phyloP scores from a whole-genome alignment of 1,140 invertebrate genomes.

The Nasonia vitripennis region DNA sequence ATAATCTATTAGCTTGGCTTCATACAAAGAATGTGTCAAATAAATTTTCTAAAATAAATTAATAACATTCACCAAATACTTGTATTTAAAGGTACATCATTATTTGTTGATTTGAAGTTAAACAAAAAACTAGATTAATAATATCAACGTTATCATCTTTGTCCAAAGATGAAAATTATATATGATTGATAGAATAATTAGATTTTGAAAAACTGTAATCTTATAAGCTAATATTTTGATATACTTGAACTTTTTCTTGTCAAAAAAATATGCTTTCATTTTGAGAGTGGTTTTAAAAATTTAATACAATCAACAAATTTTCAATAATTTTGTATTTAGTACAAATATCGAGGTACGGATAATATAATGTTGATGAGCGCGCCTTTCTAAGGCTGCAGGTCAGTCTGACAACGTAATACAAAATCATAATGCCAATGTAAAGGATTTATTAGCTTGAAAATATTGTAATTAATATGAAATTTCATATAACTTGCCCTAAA shows the following conservation, averaged over 20 bases:
- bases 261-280: not conserved
- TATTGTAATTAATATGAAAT: constrained; percentile 6
- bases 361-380: constrained; percentile 1
- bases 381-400: constrained; percentile 35
- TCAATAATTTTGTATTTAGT: not conserved
- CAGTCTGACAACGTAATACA: not conserved
- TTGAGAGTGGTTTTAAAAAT: not conserved
- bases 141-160: not conserved
- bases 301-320: not conserved
- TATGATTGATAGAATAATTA: not conserved
- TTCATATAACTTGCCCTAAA: not conserved
- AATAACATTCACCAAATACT: not conserved
- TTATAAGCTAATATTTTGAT: not conserved
- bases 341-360: not conserved
- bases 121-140: constrained; percentile 1
- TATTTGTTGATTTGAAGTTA: not conserved
- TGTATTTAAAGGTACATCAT: not conserved
- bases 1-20: too few relatives aligned
- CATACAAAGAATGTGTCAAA: too few relatives aligned
- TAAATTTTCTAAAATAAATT: not conserved
- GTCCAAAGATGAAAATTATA: not conserved
- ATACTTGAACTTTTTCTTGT: not conserved
- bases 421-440: not conserved
- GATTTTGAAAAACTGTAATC: not conserved
- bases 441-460: not conserved